Evolutionary conservation across 2,113 vertebrate genomes (phyloP), one percentile per base, ranked within the genome.

Genomic region (Pangasianodon gigas): DNA sequence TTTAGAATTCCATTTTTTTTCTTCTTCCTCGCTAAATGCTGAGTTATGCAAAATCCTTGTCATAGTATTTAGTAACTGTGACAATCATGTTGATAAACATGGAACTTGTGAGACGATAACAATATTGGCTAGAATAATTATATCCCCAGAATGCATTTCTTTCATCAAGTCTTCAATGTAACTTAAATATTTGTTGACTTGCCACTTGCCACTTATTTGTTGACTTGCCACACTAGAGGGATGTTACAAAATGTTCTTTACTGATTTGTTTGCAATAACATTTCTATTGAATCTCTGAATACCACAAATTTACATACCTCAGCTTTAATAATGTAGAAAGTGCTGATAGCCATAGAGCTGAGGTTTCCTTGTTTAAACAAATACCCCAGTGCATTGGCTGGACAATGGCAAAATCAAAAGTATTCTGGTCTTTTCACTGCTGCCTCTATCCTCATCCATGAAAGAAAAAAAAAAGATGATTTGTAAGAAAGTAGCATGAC

Each of bases 401-500:
- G 65, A 46, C 52, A 41, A 71, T 26, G 60, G 24, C 62, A 41
- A 14, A 80, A 69, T 10, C n/a, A 67, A 81, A 88, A 52, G 41
- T 32, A 81, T 80, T 26, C 60, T 24, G 46, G n/a, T 41, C 71
- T 80, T 86, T 77, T 44, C 10, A 86, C 11, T 82, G 74, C n/a
- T 26, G 54, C 79, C 74, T 60, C 51, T 4, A 52, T 71, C 46
- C 52, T 84, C n/a, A 85, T 81, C 85, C 69, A 69, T 83, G 77
- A 80, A 24, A 32, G 41, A 83, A 29, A 58, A 62, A 62, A 58
- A 37, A 37, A 21, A 71, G 46, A 88, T 81, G 52, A 87, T 89
- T 89, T 84, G 80, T 75, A 56, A 85, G 82, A 60, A 84, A 88
- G 62, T 58, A 26, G 80, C 71, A 37, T 87, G 90, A 88, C 86